phyloP scores from a whole-genome alignment of 1,140 invertebrate genomes.

The Eriocheir sinensis region DNA sequence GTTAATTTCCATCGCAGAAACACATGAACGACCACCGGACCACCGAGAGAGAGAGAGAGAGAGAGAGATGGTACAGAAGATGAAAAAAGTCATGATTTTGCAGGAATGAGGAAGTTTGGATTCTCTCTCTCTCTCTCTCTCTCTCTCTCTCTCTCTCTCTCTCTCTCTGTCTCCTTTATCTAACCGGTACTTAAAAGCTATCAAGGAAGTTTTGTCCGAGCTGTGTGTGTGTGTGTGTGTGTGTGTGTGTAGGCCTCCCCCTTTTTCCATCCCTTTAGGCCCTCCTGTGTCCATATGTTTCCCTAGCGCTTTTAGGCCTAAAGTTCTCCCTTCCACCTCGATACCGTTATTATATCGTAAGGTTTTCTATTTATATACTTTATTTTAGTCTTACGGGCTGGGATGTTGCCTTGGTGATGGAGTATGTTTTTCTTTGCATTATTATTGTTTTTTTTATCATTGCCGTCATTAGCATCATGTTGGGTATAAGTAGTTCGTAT shows the following conservation, averaged over 20 bases:
- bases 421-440: too few relatives aligned
- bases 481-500: too few relatives aligned
- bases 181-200: background rate
- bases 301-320: too few relatives aligned
- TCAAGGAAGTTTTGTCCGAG: background rate
- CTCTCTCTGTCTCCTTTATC: background rate
- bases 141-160: slow-evolving; percentile 17
- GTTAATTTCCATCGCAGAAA: background rate
- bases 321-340: too few relatives aligned
- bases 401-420: too few relatives aligned
- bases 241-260: background rate
- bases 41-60: slow-evolving; percentile 29
- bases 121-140: slow-evolving; percentile 54
- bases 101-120: background rate
- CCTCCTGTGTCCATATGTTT: too few relatives aligned
- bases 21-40: background rate
- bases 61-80: slow-evolving; percentile 20
- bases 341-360: too few relatives aligned
- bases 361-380: too few relatives aligned
- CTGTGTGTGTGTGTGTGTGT: slow-evolving; percentile 39
- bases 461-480: too few relatives aligned
- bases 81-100: too few relatives aligned
- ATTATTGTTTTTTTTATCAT: too few relatives aligned
- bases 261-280: background rate
- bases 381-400: too few relatives aligned